Evolutionary conservation across 2,113 vertebrate species (phyloP), one percentile per base, ranked within the genome.

Genomic region (Pristiophorus japonicus): DNA sequence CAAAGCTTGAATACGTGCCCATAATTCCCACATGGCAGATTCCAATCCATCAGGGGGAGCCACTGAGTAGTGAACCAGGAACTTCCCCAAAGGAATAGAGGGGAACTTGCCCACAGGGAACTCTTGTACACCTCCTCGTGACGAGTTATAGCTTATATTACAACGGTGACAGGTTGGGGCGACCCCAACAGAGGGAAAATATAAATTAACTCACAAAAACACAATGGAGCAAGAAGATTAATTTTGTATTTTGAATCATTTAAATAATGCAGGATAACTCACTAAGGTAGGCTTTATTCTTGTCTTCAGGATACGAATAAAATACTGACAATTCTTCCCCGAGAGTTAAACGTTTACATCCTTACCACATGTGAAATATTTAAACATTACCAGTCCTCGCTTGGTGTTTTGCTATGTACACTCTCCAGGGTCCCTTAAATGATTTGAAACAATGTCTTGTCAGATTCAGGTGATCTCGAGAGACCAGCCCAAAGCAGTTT

Each of bases 291-390:
- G 85, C 10, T 88, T 85, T 5, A 88, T 34, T 88, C 8, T 14
- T 14, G 30, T 88, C 10, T 16, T 34, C 34, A 88, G 85, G 30
- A 55, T 88, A 88, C 11, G 51, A 87, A 87, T 51, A 51, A 87
- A 87, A 87, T 51, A 51, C 84, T 47, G 84, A 22, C 85, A 88
- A 88, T 59, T 88, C 85, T 59, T 88, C 27, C 51, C 85, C 85
- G 55, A 27, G 24, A 59, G 85, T 88, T 59, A 88, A 88, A 88
- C 22, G 85, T 59, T 88, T 88, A 55, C 85, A 59, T 59, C 47
- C 51, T 88, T 55, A 1, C 47, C 85, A 91, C 4, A 62, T 62
- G 30, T 55, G 34, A 62, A 91, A 62, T 20, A 34, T 62, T 91
- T 91, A 62, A 91, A 91, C 34, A 62, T 62, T n/a, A 62, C 14